Base-by-base conservation (phyloP, 2,113 vertebrate species). In the Beaufortia kweichowensis region DNA sequence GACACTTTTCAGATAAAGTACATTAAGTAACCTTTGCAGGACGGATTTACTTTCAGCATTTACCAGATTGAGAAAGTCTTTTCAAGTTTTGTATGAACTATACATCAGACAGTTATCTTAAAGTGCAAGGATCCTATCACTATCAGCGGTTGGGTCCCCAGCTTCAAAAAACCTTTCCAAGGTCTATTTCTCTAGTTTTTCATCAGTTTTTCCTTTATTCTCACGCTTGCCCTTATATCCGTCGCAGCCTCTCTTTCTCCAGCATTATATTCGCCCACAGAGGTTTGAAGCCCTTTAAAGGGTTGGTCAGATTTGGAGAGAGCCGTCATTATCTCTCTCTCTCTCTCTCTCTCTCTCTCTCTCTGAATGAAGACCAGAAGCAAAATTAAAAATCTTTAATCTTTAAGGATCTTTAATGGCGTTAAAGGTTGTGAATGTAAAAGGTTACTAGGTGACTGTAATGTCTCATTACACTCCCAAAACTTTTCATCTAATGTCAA, bases 241-340 rank as follows among this genome's bases (percentile, higher is more conserved):
- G 39, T 66, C 3, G 3, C 50, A 71, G 26, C 68, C 31, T 55
- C 55, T n/a, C 69, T 72, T 59, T 72, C 48, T 59, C 33, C 10
- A 1, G 55, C 21, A 33, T 59, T 59, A 15, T 29, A 24, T 72
- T 33, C 1, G 23, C 59, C 69, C 69, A 72, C 33, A 28, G 69
- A 72, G 69, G 69, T 72, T 72, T 59, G 69, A 28, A 59, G 55
- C 69, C 69, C 35, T 72, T 72, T 72, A 59, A 72, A 72, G 33
- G 33, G 55, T 28, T 21, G 24, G 55, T 59, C 69, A 57, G 53
- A 43, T 59, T 72, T 72, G 23, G 55, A 72, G 33, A 15, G n/a
- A 23, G 53, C 14, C 23, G 29, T 35, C 69, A 72, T 72, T 72
- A 56, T 56, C n/a, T 35, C 10, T 14, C 41, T 14, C 21, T 8